Percentiles rank a stretch among this genome's conserved stretches.
Evolutionary conservation across 23 tunicate species (phyloP).

Genomic region (Corella eumyota): DNA sequence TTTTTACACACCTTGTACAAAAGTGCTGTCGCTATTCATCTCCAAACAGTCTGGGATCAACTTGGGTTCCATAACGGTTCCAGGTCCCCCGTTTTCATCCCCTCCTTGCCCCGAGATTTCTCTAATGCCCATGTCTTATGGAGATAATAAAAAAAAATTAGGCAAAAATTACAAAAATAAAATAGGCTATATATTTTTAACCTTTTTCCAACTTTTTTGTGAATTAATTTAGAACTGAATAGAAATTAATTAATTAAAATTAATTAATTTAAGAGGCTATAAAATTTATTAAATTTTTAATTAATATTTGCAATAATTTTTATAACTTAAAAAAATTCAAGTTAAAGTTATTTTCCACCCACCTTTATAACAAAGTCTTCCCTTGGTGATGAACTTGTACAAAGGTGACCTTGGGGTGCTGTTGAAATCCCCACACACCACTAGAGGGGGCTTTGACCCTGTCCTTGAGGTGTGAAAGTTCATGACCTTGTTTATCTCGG

Average conservation of each 20-base stretch:
- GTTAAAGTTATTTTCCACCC: no score
- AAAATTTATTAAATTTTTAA: no score
- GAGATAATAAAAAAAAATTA: not conserved
- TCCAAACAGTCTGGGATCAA: conserved; percentile 51
- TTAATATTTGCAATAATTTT: no score
- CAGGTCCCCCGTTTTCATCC: conserved; percentile 9
- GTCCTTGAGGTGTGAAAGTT: not conserved
- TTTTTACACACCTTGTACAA: not conserved
- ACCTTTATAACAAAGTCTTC: conserved; percentile 53
- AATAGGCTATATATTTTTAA: no score
- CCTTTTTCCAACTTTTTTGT: no score
- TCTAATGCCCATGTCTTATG: conserved; percentile 22
- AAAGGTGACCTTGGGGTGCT: conserved; percentile 55
- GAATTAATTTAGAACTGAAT: no score
- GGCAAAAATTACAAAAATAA: not conserved
- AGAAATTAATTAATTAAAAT: no score
- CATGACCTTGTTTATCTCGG: conserved; percentile 41
- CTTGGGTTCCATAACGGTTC: conserved; percentile 10
- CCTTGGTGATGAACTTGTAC: conserved; percentile 50
- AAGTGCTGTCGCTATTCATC: conserved; percentile 28
- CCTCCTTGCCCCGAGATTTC: conserved; percentile 75
- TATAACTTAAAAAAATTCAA: no score
- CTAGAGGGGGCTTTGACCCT: conserved; percentile 19
- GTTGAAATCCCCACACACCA: conserved; percentile 89
- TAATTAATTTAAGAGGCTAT: no score